Percentiles rank a stretch among this genome's conserved stretches.
Conservation (phyloP, 2,113 vertebrate species). For the Hydrolagus affinis region DNA sequence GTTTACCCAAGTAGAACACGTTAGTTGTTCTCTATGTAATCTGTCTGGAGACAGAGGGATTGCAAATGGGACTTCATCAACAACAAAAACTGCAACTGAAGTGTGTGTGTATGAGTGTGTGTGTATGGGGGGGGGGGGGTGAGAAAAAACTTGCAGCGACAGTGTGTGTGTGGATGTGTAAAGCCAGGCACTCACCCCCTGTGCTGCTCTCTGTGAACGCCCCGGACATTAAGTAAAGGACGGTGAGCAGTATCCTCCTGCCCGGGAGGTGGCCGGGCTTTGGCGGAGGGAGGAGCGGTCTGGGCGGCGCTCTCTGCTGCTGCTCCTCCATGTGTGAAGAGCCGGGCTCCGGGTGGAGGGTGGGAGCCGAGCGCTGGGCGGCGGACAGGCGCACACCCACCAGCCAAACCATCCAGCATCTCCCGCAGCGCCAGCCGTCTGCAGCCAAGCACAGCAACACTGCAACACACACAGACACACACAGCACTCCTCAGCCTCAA, state of each 20-base stretch:
- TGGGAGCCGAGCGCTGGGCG: not conserved
- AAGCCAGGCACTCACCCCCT: not conserved
- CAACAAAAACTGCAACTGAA: not conserved
- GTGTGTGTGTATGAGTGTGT: no score
- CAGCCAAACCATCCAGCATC: slow-evolving; percentile 4
- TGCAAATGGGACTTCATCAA: no score
- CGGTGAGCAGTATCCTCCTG: not conserved
- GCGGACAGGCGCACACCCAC: not conserved
- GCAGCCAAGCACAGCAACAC: no score
- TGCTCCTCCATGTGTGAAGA: slow-evolving; percentile 4
- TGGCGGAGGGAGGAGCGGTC: not conserved
- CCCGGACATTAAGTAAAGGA: not conserved
- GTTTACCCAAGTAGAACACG: no score
- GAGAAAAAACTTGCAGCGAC: not conserved
- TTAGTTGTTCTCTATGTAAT: not conserved
- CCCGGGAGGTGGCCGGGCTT: not conserved
- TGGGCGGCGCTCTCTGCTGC: not conserved
- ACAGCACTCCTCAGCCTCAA: not conserved
- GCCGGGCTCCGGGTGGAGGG: not conserved
- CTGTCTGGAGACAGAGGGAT: not conserved
- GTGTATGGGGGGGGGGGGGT: not conserved
- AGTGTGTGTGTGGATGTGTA: no score
- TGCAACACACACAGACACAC: no score
- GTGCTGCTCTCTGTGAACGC: slow-evolving; percentile 15
- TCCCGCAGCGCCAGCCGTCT: not conserved